Base-by-base conservation (phyloP, 2,113 vertebrate genomes). In the Odocoileus virginianus region DNA sequence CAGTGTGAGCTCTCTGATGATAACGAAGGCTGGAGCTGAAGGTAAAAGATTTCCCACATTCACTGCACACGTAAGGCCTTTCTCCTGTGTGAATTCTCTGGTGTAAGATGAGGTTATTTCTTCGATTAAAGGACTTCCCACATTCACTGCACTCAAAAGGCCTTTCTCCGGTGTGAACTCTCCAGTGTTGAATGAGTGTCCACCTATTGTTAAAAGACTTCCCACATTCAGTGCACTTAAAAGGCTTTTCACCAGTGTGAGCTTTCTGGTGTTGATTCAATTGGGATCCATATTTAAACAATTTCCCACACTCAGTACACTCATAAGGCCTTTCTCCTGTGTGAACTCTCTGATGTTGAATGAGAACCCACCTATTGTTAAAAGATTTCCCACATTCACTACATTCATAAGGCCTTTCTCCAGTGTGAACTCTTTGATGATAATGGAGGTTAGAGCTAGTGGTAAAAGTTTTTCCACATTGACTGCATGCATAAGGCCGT, bases 151-250 rank as follows among this genome's bases (percentile, higher is more conserved):
- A 87, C 58, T 47, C 43, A 4, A 55, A 89, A 76, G 87, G 87
- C 60, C 95, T 96, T 85, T 86, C 94, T n/a, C 95, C 89, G 4
- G 87, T 97, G 74, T 95, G 90, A 50, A 60, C 83, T 58, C 83
- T 84, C 81, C 81, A 84, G 52, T 84, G 81, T 9, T 84, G 81
- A 40, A 84, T 84, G 21, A 84, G 81, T 40, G 81, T 84, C 81
- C 81, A 84, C 81, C 81, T 55, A 55, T 84, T 84, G 23, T 88
- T 88, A 71, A 88, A 88, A 28, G 30, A 89, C 40, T 89, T 74
- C 87, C 87, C 85, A 50, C 85, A 87, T 61, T 87, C 57, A 64
- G 58, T 61, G 58, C 85, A 87, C 43, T 47, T 33, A 33, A 55
- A 89, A 55, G 83, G 83, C 83, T 85, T 85, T 60, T 85, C 83